Base-by-base conservation (phyloP, 2,113 vertebrate species). In the Anguilla japonica region DNA sequence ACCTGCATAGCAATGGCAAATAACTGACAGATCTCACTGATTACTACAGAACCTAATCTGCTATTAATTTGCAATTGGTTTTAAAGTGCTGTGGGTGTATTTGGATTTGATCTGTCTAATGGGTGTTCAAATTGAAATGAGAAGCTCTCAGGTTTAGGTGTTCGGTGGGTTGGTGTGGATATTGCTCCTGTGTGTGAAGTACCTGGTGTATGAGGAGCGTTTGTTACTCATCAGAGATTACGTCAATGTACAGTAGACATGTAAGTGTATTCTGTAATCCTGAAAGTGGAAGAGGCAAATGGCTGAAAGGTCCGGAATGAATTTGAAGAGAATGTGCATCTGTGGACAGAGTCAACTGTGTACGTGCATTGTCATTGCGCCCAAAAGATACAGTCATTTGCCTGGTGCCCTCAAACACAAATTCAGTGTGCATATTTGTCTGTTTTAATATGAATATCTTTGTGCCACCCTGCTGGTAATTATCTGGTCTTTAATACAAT, bases 401-500 rank as follows among this genome's bases (percentile, higher is more conserved):
- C 9, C 71, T 85, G 34, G 9, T 26, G 71, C 50, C 22, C 60
- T 80, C 50, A 41, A 16, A 80, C 5, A 9, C 46, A 41, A n/a
- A 60, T 41, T 57, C 60, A 80, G n/a, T 57, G 46, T 40, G 81
- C 63, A 78, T 16, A 83, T 83, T 87, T 39, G 34, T 86, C 26
- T 87, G 22, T 79, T 34, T 53, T 22, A 11, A 79, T 9, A 78
- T 79, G 83, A 87, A 57, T 79, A 83, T 78, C n/a, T 79, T 15
- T 16, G 43, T 39, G 22, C 43, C 67, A 29, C 40, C 46, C 56
- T 83, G 81, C 26, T 82, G 16, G 81, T 46, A 46, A 50, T n/a
- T 82, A 22, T 82, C 82, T 39, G 46, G 26, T 34, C 50, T 20
- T 60, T 13, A 40, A 60, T 26, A n/a, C 15, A 50, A 3, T 82